A percentile compares a stretch with the other conserved stretches of the same genome.
Conservation (phyloP, 2,888 invertebrate species). For the Drosophila diplacantha region DNA sequence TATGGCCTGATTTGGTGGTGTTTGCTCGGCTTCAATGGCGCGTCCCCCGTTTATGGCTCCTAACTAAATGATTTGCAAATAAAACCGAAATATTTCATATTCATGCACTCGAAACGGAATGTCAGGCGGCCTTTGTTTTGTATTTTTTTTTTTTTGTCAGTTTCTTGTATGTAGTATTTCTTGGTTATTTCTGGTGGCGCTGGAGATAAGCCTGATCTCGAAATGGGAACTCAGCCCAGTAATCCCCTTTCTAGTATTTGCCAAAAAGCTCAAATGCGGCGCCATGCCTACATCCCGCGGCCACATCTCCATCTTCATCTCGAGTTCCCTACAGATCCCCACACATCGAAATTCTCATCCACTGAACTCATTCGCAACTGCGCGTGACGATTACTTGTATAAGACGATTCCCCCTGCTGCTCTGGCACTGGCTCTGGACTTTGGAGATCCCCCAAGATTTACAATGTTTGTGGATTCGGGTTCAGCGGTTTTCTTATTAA, state of each 20-base stretch:
- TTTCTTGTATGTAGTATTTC: slow-evolving; percentile 1
- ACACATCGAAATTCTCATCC: slow-evolving; percentile 10
- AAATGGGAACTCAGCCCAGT: slow-evolving; percentile 42
- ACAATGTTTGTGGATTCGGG: slow-evolving; percentile 26
- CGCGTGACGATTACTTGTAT: slow-evolving; percentile 26
- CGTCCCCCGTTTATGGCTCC: slow-evolving; percentile 28
- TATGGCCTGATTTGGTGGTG: slow-evolving; percentile 20
- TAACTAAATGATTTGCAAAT: slow-evolving; percentile 44
- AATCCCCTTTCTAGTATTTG: slow-evolving; percentile 53
- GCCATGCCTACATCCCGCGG: slow-evolving; percentile 30
- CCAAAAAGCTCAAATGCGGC: slow-evolving; percentile 49
- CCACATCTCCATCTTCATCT: background rate
- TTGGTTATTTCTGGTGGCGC: slow-evolving; percentile 19
- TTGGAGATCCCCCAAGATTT: slow-evolving; percentile 26
- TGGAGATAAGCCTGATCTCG: slow-evolving; percentile 21
- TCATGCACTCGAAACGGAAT: slow-evolving; percentile 34
- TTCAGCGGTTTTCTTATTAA: slow-evolving; percentile 18
- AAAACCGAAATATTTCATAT: slow-evolving; percentile 35
- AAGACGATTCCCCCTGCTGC: slow-evolving; percentile 7
- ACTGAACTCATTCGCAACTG: slow-evolving; percentile 32
- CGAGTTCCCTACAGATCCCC: background rate
- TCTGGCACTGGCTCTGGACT: background rate
- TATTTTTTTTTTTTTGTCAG: background rate
- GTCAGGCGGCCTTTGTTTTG: slow-evolving; percentile 9
- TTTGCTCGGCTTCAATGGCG: slow-evolving; percentile 31